These are phyloP conservation scores for Periophthalmodon schlosseri DNA, from an alignment of 2,113 vertebrate genomes.

Conservation along the genomic window DNA sequence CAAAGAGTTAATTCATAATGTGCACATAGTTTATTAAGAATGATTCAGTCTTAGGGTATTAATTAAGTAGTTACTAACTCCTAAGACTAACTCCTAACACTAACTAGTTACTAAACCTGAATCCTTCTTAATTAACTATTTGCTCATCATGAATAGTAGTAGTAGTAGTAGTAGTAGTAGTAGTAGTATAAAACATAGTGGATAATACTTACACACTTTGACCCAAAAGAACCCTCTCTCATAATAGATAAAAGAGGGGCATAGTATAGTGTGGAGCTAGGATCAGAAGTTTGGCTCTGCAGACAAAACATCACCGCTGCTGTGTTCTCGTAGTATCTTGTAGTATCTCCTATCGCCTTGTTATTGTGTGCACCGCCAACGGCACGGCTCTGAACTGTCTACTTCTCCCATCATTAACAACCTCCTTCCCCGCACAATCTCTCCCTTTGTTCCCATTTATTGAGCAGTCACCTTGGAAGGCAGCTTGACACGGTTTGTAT, in stretches of 20 bases:
- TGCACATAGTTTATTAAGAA: too few relatives aligned
- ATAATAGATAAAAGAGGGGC: neutral
- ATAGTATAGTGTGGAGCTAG: neutral
- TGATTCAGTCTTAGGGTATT: too few relatives aligned
- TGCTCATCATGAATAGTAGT: neutral
- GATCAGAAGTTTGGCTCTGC: conserved; percentile 10
- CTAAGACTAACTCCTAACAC: too few relatives aligned
- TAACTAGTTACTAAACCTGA: too few relatives aligned
- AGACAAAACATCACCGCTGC: neutral
- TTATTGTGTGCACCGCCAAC: conserved; percentile 1
- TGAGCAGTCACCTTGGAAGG: conserved; percentile 62
- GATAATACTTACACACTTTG: neutral
- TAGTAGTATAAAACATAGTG: neutral
- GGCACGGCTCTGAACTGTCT: conserved; percentile 9
- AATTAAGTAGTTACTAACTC: too few relatives aligned
- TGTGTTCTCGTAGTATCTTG: neutral
- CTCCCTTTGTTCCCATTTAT: conserved; percentile 21
- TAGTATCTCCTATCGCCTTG: neutral
- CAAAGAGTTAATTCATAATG: too few relatives aligned
- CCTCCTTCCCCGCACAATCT: neutral
- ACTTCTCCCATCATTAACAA: conserved; percentile 9
- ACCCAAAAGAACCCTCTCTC: neutral
- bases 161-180: neutral
- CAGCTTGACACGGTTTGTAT: conserved; percentile 62
- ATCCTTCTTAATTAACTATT: neutral